Conservation (phyloP, 2,888 invertebrate species). For the Hoplodrina blanda region DNA sequence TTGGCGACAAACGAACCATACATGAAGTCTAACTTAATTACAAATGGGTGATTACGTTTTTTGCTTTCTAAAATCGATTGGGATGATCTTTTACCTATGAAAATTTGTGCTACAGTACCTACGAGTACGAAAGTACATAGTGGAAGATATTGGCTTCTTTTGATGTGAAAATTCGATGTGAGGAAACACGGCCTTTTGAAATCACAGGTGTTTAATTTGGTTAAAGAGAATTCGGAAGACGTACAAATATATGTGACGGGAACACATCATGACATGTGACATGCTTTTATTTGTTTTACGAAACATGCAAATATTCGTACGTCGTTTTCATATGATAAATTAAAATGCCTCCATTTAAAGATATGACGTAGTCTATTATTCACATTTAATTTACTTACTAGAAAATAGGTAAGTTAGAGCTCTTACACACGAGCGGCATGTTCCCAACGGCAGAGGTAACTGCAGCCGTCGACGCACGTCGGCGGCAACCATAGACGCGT, state of each 20-base stretch:
- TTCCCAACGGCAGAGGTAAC: too few relatives aligned
- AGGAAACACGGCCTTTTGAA: constrained; percentile 13
- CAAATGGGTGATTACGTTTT: constrained; percentile 37
- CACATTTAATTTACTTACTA: too few relatives aligned
- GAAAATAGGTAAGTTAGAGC: too few relatives aligned
- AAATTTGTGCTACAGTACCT: constrained; percentile 3
- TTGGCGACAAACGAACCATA: neutral
- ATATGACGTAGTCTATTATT: too few relatives aligned
- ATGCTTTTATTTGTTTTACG: neutral
- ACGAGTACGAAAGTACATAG: neutral
- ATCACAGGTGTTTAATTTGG: constrained; percentile 40
- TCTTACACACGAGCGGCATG: too few relatives aligned
- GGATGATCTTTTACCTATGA: neutral
- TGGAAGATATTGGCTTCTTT: constrained; percentile 34
- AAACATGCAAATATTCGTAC: neutral
- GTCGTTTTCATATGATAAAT: too few relatives aligned
- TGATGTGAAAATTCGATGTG: constrained; percentile 22
- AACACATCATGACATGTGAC: neutral
- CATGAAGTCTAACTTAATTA: constrained; percentile 26
- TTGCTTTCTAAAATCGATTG: constrained; percentile 20
- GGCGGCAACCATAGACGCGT: too few relatives aligned
- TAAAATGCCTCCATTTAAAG: too few relatives aligned
- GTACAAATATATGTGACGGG: constrained; percentile 27
- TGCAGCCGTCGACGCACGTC: too few relatives aligned
- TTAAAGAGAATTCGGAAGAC: constrained; percentile 21